Evolutionary conservation across 2,797 vertebrate genomes (phyloP), one percentile per base, ranked within the genome.

Genomic region (Pelobates cultripes): DNA sequence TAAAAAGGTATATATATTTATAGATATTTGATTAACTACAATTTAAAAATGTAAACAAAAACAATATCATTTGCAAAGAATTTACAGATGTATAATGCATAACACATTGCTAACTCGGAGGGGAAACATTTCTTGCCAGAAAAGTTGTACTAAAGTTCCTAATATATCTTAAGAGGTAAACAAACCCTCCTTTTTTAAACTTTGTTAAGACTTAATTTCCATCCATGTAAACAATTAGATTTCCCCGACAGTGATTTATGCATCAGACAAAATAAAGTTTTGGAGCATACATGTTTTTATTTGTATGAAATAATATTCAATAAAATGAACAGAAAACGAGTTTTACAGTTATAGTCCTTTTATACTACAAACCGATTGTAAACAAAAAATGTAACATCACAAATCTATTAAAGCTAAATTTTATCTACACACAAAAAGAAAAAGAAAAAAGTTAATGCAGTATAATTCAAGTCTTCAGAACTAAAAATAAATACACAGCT

Each of bases 301-400:
- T 60, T 64, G 3, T 96, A 97, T 92, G 95, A 96, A 96, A 95
- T 95, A 95, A 93, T 28, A 28, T 92, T 96, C 94, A 96, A 95
- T 94, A 95, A 93, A 90, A 92, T 96, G 94, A 57, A 57, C 55
- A 57, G 13, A 92, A 96, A 95, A 95, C 92, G 97, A 97, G 91
- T 64, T 64, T 91, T 96, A 97, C 95, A 95, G 93, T 57, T 57
- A 95, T 97, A 96, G 93, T 95, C 86, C 89, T 95, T 94, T 93
- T 94, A 96, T 94, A 97, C 96, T 96, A 98, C 97, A 95, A 96
- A 97, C 95, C 96, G 96, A 96, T 95, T 95, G 94, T 93, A 92
- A 94, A 95, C 92, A 86, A 92, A 94, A 92, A 60, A 60, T 95
- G 92, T 91, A 93, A 94, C 93, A 95, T 94, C 94, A 96, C 95